These are phyloP conservation scores for Grapholita molesta DNA, from an alignment of 1,140 invertebrate genomes.

Conservation along the genomic window DNA sequence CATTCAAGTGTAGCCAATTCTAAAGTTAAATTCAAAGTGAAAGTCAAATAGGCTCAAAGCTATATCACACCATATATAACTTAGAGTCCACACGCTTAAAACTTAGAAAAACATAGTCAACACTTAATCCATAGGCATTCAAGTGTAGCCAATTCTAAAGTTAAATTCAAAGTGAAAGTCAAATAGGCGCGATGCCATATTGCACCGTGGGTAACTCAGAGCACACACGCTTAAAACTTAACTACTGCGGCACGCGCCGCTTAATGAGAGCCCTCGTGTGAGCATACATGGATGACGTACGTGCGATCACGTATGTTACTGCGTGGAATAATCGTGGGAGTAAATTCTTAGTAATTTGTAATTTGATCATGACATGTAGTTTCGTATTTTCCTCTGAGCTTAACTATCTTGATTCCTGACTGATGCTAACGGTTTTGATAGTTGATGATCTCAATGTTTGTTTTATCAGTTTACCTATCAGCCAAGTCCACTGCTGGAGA, in stretches of 20 bases:
- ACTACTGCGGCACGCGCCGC: neutral
- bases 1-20: too few relatives aligned
- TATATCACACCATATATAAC: neutral
- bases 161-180: neutral
- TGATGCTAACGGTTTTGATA: neutral
- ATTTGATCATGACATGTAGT: neutral
- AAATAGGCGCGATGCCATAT: neutral
- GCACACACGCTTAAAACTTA: slow-evolving; percentile 2
- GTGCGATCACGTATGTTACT: neutral
- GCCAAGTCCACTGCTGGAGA: too few relatives aligned
- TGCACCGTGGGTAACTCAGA: neutral
- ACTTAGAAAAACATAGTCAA: too few relatives aligned
- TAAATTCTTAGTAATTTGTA: neutral
- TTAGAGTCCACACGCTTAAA: neutral
- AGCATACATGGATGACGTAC: neutral
- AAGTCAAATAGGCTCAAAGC: neutral
- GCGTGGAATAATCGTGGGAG: neutral
- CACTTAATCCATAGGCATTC: too few relatives aligned
- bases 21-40: neutral
- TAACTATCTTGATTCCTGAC: neutral
- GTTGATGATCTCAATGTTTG: too few relatives aligned
- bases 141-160: neutral
- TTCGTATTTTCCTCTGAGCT: neutral
- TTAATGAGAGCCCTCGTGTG: neutral
- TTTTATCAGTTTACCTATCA: too few relatives aligned